Evolutionary conservation across 2,797 vertebrate species (phyloP).

Genomic region (Pangasius krempfi): DNA sequence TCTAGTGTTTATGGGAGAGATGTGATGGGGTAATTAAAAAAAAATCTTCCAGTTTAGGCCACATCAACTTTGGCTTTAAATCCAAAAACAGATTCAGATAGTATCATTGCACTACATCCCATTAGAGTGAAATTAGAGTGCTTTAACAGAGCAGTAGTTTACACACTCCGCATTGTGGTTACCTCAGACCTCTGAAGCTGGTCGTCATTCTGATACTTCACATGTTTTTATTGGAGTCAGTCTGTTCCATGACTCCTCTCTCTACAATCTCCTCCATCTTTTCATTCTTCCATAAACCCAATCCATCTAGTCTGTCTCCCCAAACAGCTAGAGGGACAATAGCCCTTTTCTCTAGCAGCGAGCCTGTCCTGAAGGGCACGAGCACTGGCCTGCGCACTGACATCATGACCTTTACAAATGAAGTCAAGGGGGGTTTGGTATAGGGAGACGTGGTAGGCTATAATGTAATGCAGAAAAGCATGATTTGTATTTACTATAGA

Average conservation of each 20-base stretch:
- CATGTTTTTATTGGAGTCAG: slow-evolving; percentile 37
- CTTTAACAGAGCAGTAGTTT: background rate
- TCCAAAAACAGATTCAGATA: background rate
- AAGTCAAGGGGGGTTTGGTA: background rate
- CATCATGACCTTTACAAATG: slow-evolving; percentile 50
- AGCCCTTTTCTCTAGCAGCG: slow-evolving; percentile 63
- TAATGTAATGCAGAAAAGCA: slow-evolving; percentile 28
- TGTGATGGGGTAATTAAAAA: background rate
- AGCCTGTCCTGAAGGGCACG: slow-evolving; percentile 65
- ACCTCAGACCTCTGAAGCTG: slow-evolving; percentile 9
- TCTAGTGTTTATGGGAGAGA: background rate
- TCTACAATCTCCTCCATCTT: slow-evolving; percentile 28
- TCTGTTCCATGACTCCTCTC: slow-evolving; percentile 48
- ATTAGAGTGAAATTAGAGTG: background rate
- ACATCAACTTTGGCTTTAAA: background rate
- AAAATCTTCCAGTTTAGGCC: background rate
- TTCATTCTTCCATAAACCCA: slow-evolving; percentile 41
- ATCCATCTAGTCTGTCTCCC: slow-evolving; percentile 58
- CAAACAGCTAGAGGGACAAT: slow-evolving; percentile 66
- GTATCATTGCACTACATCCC: background rate
- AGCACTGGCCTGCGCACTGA: slow-evolving; percentile 52
- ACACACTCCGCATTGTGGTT: background rate
- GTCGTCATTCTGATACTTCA: slow-evolving; percentile 30
- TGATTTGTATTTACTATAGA: slow-evolving; percentile 14
- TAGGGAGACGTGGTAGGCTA: slow-evolving; percentile 20